Evolutionary conservation across 2,113 vertebrate species (phyloP).

Genomic region (Zootoca vivipara): DNA sequence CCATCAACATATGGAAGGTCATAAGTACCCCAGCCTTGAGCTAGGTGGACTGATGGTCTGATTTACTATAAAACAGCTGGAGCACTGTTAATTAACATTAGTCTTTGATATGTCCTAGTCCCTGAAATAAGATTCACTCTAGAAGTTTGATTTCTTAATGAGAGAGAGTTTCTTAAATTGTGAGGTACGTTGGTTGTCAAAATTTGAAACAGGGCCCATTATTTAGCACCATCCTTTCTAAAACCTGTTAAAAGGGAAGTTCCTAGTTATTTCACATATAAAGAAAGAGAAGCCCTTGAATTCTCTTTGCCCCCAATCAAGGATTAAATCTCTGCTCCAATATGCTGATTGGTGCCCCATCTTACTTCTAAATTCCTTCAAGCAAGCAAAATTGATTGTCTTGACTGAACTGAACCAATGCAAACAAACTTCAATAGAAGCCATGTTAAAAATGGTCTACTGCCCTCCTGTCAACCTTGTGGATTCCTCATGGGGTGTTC

Average conservation of each 20-base stretch:
- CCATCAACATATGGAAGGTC: too few relatives aligned
- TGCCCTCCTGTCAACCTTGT: background rate
- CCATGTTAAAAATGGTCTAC: background rate
- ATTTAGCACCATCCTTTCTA: background rate
- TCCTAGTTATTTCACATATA: background rate
- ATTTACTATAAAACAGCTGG: background rate
- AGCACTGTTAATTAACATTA: background rate
- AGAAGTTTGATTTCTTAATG: background rate
- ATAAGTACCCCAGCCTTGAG: too few relatives aligned
- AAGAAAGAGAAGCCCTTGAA: background rate
- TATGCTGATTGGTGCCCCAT: background rate
- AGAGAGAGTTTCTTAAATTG: background rate
- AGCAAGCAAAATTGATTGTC: conserved; percentile 37
- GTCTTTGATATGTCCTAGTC: background rate
- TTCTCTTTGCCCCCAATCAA: background rate
- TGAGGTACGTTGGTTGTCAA: background rate
- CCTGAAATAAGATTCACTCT: background rate
- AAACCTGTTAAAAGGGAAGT: background rate
- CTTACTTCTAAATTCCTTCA: conserved; percentile 34
- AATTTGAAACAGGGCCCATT: background rate
- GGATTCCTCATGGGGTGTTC: background rate
- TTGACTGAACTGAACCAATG: conserved; percentile 16
- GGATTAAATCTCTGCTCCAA: background rate
- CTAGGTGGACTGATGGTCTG: too few relatives aligned
- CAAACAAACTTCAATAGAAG: conserved; percentile 21